Percentiles rank a stretch among this genome's conserved stretches.
Evolutionary conservation across 2,113 vertebrate genomes (phyloP).

Genomic region (Chaetura pelagica): DNA sequence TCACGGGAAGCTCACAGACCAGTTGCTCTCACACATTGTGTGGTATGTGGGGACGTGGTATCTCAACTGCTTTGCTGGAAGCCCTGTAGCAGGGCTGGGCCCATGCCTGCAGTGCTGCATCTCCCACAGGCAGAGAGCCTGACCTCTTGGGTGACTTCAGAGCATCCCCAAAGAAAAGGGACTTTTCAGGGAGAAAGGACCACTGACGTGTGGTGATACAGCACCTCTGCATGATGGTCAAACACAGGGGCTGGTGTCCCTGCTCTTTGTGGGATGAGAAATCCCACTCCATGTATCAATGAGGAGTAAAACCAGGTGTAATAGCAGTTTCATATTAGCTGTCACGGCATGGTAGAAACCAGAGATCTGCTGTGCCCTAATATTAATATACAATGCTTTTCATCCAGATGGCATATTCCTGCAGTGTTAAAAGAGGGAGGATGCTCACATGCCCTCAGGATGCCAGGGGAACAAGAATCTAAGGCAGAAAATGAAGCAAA

Average conservation of each 20-base stretch:
- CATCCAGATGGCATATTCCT: background rate
- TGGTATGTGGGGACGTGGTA: background rate
- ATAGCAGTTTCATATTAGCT: background rate
- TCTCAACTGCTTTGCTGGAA: background rate
- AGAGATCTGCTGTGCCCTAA: background rate
- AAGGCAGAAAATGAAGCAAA: background rate
- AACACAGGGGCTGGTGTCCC: background rate
- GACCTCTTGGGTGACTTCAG: background rate
- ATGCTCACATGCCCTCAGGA: background rate
- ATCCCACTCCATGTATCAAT: background rate
- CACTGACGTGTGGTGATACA: background rate
- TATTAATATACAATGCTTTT: background rate
- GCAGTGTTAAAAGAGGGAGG: background rate
- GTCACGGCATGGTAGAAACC: background rate
- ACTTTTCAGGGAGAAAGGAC: background rate
- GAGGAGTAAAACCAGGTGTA: background rate
- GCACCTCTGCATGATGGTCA: rapidly evolving
- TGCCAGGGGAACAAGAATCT: background rate
- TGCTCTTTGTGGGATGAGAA: background rate
- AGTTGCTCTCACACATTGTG: background rate
- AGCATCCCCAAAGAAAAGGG: background rate
- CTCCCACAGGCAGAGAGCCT: background rate
- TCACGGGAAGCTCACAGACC: background rate
- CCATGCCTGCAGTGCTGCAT: rapidly evolving
- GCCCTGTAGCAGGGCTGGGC: background rate